Evolutionary conservation across 2,797 vertebrate genomes (phyloP).

Genomic region (Tamandua tetradactyla): DNA sequence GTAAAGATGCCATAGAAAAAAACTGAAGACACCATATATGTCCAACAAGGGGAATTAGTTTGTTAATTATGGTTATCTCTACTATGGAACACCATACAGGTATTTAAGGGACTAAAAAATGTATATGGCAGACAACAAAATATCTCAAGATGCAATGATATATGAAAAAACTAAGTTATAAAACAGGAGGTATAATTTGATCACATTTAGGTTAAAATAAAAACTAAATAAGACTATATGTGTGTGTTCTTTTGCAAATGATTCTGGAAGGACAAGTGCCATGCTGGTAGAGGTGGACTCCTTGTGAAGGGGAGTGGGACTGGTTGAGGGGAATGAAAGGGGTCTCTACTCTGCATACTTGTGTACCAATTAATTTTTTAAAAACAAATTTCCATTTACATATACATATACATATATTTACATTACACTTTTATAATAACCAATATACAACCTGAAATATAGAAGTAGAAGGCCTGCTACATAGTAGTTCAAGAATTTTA

Average conservation of each 20-base stretch:
- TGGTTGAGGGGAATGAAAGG: background rate
- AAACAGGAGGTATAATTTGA: no score
- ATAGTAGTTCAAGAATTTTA: background rate
- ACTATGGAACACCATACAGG: no score
- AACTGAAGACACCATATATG: no score
- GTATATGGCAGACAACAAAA: no score
- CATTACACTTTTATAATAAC: background rate
- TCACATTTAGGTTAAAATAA: background rate
- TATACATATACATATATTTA: background rate
- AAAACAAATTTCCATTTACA: background rate
- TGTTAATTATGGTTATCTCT: no score
- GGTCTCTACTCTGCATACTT: background rate
- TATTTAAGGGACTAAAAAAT: no score
- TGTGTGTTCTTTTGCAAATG: background rate
- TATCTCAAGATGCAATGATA: no score
- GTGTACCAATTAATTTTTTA: background rate
- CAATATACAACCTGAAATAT: background rate
- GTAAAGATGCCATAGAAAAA: no score
- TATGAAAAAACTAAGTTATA: no score
- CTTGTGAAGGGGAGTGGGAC: background rate
- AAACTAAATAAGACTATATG: background rate
- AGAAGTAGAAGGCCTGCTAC: background rate
- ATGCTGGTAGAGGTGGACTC: background rate
- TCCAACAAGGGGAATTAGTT: no score
- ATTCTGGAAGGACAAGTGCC: background rate